Percentiles rank a stretch among this genome's conserved stretches.
phyloP scores from a whole-genome alignment of 2,888 invertebrate species.

The Nemapogon koenigi region DNA sequence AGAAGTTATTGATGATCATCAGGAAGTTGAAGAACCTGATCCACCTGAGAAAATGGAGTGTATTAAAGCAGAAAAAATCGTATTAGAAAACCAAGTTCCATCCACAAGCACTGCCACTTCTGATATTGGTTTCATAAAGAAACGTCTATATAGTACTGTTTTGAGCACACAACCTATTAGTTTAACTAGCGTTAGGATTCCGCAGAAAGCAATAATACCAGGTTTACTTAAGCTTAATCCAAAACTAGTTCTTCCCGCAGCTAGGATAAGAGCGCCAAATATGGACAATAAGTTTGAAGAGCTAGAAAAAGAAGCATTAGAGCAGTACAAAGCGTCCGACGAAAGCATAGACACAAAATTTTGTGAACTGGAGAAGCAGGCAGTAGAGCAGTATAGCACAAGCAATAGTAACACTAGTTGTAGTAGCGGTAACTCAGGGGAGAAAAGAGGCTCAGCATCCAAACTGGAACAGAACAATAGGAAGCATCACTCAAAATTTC shows the following conservation, averaged over 20 bases:
- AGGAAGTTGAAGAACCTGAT: slow-evolving; percentile 17
- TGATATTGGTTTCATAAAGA: slow-evolving; percentile 37
- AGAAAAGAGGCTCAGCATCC: slow-evolving; percentile 29
- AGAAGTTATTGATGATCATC: slow-evolving; percentile 11
- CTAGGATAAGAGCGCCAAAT: slow-evolving; percentile 34
- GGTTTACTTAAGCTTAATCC: slow-evolving; percentile 48
- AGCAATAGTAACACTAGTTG: slow-evolving; percentile 58
- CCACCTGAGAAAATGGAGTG: slow-evolving; percentile 16
- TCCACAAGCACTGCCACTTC: slow-evolving; percentile 39
- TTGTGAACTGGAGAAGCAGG: slow-evolving; percentile 69
- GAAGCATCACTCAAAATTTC: slow-evolving; percentile 39
- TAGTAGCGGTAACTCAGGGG: slow-evolving; percentile 46
- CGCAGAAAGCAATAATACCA: slow-evolving; percentile 42
- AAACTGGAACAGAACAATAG: slow-evolving; percentile 25
- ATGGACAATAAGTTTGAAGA: slow-evolving; percentile 58
- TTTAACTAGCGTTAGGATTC: slow-evolving; percentile 35
- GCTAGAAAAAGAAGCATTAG: slow-evolving; percentile 65
- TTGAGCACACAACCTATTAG: slow-evolving; percentile 48
- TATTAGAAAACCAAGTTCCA: slow-evolving; percentile 32
- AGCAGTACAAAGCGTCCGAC: slow-evolving; percentile 65
- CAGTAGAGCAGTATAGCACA: slow-evolving; percentile 69
- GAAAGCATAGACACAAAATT: slow-evolving; percentile 66
- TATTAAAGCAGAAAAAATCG: slow-evolving; percentile 24
- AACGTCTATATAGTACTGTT: slow-evolving; percentile 61
- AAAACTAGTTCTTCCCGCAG: slow-evolving; percentile 39